Evolutionary conservation across 2,797 vertebrate genomes (phyloP), one percentile per base, ranked within the genome.

Genomic region (Lagorchestes hirsutus): DNA sequence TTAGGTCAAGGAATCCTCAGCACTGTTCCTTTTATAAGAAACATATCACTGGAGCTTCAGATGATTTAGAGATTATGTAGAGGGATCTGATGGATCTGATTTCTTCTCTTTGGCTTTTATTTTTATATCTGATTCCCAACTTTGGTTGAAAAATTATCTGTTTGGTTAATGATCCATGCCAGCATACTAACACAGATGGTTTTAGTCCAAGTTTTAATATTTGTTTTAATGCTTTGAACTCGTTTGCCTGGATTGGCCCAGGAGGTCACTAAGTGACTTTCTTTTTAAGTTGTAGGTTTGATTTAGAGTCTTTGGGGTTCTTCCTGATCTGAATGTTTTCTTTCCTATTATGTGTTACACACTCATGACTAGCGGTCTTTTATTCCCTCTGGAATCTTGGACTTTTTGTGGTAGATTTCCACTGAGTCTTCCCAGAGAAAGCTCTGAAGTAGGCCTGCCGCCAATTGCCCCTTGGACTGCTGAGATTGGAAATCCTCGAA

Each of bases 401-500:
- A 91, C 52, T 92, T n/a, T 46, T 91, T 91, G 67, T 54, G 54
- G n/a, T 56, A 54, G 27, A 46, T 40, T 95, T 96, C 94, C 46
- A 57, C 55, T 95, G 27, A 57, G 4, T 93, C 95, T 95, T 90
- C 22, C n/a, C 92, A 93, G 27, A 58, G 90, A 93, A 62, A 91
- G 91, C 27, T 34, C 11, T 92, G n/a, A 67, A 34, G 82, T 22
- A 92, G n/a, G 13, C 67, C 22, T 52, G 4, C 29, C 54, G 91
- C 91, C 31, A 55, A 0, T 59, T 82, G 16, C 93, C 9, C 1
- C 57, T 56, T 55, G 95, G 54, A 93, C 92, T 96, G 92, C 50
- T 94, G 92, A 59, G 92, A 95, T 14, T 29, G 93, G 90, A 92
- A 91, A 96, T 46, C 34, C 95, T 96, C 22, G 92, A 91, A 95